These are phyloP conservation scores for Trachelus iudaicus DNA, from an alignment of 2,888 invertebrate genomes.

Conservation along the genomic window DNA sequence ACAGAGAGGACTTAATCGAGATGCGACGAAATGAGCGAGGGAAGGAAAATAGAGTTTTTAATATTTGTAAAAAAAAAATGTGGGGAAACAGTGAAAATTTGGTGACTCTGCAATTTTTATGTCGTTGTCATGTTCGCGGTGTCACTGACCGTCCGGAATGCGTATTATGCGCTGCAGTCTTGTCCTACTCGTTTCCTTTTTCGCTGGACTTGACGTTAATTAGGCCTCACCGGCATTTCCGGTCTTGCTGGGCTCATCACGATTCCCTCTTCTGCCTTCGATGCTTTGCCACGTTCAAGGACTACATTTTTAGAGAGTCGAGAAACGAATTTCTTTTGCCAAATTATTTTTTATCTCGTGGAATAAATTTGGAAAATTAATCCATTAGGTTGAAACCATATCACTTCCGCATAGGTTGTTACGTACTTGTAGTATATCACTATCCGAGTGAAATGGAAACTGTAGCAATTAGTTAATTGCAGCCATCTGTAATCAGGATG, in stretches of 20 bases:
- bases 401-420: constrained; percentile 3
- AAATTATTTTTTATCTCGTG: no score
- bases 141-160: neutral
- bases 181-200: neutral
- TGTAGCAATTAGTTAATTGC: constrained; percentile 62
- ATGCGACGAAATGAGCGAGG: neutral
- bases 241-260: neutral
- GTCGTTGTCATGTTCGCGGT: neutral
- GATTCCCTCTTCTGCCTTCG: no score
- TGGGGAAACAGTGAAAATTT: neutral
- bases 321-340: no score
- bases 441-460: constrained; percentile 52
- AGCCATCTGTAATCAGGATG: constrained; percentile 59
- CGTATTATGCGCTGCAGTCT: neutral
- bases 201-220: neutral
- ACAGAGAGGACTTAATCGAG: neutral
- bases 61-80: neutral
- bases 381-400: neutral
- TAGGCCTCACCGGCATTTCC: neutral
- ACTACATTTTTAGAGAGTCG: no score
- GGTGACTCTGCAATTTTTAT: neutral
- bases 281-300: no score
- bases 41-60: neutral
- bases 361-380: neutral
- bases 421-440: neutral